Evolutionary conservation across 2,797 vertebrate species (phyloP).

Genomic region (Gadopsis bispinosus): DNA sequence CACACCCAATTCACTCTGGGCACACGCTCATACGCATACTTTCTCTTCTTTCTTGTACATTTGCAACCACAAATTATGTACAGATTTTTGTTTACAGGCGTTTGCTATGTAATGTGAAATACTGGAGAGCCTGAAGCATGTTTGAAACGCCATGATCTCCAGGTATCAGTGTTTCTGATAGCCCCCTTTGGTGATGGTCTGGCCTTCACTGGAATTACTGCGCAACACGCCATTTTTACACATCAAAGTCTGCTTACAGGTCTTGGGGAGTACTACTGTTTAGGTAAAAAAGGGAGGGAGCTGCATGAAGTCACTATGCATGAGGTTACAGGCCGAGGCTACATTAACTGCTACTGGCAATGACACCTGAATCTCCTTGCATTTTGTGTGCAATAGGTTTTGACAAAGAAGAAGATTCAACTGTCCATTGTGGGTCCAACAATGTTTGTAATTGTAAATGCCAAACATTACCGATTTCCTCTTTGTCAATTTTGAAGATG

Average conservation of each 20-base stretch:
- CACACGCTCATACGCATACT: background rate
- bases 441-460: background rate
- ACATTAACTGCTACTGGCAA: too few relatives aligned
- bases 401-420: background rate
- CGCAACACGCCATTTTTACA: background rate
- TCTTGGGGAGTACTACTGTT: background rate
- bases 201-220: too few relatives aligned
- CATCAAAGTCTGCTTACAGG: background rate
- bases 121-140: background rate
- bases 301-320: too few relatives aligned
- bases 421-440: too few relatives aligned
- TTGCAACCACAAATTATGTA: background rate
- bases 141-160: background rate
- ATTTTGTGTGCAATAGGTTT: background rate
- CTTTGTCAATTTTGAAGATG: background rate
- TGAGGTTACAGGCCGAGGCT: too few relatives aligned
- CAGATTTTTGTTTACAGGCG: too few relatives aligned
- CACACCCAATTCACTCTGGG: conserved; percentile 10
- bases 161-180: background rate
- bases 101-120: background rate
- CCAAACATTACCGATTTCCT: background rate
- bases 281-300: too few relatives aligned
- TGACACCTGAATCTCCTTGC: too few relatives aligned
- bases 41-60: too few relatives aligned
- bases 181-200: background rate